A percentile compares a stretch with the other conserved stretches of the same genome.
Conservation (phyloP, 2,888 invertebrate species). For the Ormyrus rosae region DNA sequence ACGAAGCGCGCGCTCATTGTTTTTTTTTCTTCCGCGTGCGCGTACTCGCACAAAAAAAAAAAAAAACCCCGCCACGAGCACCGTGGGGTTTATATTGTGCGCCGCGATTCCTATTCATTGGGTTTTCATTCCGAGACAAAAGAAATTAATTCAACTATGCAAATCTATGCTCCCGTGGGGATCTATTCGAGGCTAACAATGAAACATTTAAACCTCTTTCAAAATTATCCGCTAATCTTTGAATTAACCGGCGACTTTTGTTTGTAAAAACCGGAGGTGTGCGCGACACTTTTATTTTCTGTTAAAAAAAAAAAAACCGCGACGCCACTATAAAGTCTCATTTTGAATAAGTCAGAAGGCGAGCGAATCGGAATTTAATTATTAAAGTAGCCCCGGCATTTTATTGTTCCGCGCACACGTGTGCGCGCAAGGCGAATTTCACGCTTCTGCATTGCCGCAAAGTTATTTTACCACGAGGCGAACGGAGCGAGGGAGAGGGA, state of each 20-base stretch:
- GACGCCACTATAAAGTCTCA: no score
- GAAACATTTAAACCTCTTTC: neutral
- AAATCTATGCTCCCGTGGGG: constrained; percentile 9
- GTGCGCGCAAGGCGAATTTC: neutral
- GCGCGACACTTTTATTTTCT: no score
- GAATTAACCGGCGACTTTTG: neutral
- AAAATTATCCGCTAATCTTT: neutral
- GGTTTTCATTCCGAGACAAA: constrained; percentile 31
- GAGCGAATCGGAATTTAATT: constrained; percentile 59
- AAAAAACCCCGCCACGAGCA: neutral
- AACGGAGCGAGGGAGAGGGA: constrained; percentile 19
- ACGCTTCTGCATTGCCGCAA: constrained; percentile 18
- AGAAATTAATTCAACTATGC: constrained; percentile 38
- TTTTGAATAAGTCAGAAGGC: no score
- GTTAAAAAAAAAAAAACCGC: no score
- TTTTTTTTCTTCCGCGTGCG: constrained; percentile 1
- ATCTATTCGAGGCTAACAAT: constrained; percentile 1
- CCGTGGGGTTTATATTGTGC: constrained; percentile 21
- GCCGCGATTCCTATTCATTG: constrained; percentile 24
- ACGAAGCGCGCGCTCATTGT: constrained; percentile 22
- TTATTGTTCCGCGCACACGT: constrained; percentile 7
- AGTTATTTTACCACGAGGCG: constrained; percentile 32
- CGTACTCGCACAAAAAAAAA: neutral
- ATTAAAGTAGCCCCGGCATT: constrained; percentile 32
- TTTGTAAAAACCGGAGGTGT: no score